Base-by-base conservation (phyloP, 30 jellyfish, hydroid and myxozoan species). In the Pelagia noctiluca region DNA sequence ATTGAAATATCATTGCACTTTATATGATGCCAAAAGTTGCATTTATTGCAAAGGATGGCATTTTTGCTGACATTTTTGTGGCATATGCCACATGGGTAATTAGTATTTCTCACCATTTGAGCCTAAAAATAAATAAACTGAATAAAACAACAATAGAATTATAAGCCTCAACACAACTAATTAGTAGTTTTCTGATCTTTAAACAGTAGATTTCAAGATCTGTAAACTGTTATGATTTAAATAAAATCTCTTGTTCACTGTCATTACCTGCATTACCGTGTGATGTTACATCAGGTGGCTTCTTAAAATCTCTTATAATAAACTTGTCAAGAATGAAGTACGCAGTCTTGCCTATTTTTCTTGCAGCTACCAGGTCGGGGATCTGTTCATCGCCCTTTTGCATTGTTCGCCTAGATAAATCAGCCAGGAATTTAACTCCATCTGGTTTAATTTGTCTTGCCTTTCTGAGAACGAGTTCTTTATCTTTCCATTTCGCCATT, bases 1-100 rank as follows among this genome's bases (percentile, higher is more conserved):
- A 5, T 60, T 8, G 72, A 60, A 60, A 60, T 60, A n/a, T 60
- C 35, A 26, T 60, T 60, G 72, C 72, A 60, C 21, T 60, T 60
- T 22, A 60, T 60, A 26, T 60, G 72, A 24, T 5, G 12, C 72
- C 72, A 60, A 60, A 60, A 42, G 57, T 42, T 42, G 57, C 57
- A 42, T 8, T 42, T 8, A 42, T 42, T 42, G 16, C 57, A 42
- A n/a, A 4, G 23, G 21, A 60, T 24, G 10, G 72, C 10, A 5
- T 60, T 60, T 8, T 5, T 12, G 21, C 21, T 8, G 21, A 60
- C 23, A 8, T 60, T 60, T 60, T 60, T 60, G 72, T 60, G 72
- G n/a, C n/a, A n/a, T n/a, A n/a, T n/a, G n/a, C n/a, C n/a, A n/a
- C n/a, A n/a, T n/a, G n/a, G n/a, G n/a, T n/a, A n/a, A n/a, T n/a